These are phyloP conservation scores for Urophycis tenuis DNA, from an alignment of 2,797 vertebrate species.

Conservation along the genomic window DNA sequence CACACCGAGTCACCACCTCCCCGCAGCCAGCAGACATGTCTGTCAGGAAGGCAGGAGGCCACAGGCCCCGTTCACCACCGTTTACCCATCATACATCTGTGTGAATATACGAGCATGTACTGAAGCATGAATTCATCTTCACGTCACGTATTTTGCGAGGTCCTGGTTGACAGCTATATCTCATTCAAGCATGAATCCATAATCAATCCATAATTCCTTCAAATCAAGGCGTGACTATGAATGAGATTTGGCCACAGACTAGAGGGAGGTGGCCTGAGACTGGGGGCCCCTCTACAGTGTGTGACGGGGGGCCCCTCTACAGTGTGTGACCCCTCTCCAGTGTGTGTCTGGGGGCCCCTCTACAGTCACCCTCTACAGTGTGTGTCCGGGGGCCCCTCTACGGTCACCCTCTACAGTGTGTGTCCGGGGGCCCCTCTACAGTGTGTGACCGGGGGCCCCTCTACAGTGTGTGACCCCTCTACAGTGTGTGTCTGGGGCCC, in stretches of 20 bases:
- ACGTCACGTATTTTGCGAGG: neutral
- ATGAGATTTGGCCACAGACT: neutral
- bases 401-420: neutral
- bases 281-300: neutral
- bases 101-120: neutral
- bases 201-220: neutral
- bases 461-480: too few species aligned
- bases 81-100: neutral
- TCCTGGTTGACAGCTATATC: neutral
- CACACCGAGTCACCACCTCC: neutral
- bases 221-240: neutral
- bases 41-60: neutral
- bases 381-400: neutral
- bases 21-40: neutral
- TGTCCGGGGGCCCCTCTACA: neutral
- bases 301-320: neutral
- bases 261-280: too few species aligned
- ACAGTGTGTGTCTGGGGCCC: neutral
- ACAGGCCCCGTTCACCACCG: neutral
- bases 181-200: neutral
- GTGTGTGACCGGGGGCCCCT: neutral
- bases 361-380: neutral
- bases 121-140: too few species aligned
- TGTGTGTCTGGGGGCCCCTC: neutral
- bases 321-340: neutral